A percentile compares a stretch with the other conserved stretches of the same genome.
Conservation (phyloP, 1,140 invertebrate species). For the Papilio machaon region DNA sequence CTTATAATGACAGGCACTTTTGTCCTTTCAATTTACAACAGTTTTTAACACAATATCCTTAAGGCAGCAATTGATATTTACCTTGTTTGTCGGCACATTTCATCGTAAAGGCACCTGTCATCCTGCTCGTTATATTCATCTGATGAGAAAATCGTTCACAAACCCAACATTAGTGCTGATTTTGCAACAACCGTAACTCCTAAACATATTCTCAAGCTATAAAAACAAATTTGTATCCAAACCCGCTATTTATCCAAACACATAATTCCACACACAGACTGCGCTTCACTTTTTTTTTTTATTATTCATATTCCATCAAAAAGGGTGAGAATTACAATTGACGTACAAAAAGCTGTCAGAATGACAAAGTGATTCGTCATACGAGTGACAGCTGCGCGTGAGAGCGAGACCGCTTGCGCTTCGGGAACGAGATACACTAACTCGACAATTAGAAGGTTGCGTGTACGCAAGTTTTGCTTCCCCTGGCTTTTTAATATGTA, state of each 20-base stretch:
- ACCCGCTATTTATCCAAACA: conserved; percentile 35
- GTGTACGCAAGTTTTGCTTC: conserved; percentile 33
- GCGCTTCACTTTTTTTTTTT: conserved; percentile 43
- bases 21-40: not conserved
- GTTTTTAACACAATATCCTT: not conserved
- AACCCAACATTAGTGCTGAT: not conserved
- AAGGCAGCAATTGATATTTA: not conserved
- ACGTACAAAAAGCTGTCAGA: conserved; percentile 72
- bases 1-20: not conserved
- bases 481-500: conserved; percentile 29
- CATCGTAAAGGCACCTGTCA: not conserved
- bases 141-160: not conserved
- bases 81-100: not conserved
- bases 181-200: not conserved
- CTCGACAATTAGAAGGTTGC: conserved; percentile 54
- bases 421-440: conserved; percentile 41
- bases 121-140: not conserved
- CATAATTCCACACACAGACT: conserved; percentile 31
- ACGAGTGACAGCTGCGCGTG: conserved; percentile 67
- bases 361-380: conserved; percentile 78
- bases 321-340: conserved; percentile 75
- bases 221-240: conserved; percentile 30
- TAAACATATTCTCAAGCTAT: conserved; percentile 6
- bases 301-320: conserved; percentile 49
- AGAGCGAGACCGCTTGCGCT: conserved; percentile 45